These are phyloP conservation scores for Aurelia sp. DNA, from an alignment of 30 jellyfish, hydroid and myxozoan species.

Conservation along the genomic window DNA sequence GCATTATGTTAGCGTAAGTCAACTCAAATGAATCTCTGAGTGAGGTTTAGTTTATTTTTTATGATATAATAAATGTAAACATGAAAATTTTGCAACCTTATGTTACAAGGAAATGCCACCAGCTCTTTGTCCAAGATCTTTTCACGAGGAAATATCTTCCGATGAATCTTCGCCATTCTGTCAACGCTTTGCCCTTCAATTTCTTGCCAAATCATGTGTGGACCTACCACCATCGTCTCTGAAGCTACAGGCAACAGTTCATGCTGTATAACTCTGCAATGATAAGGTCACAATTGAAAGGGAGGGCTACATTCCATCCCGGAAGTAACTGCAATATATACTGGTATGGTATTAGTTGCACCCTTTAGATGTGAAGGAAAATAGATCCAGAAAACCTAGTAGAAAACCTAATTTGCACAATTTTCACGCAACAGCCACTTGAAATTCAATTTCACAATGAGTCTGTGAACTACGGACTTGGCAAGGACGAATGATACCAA, in stretches of 20 bases:
- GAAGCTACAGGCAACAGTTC: not conserved
- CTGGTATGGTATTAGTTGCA: no score
- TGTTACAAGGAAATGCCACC: not conserved
- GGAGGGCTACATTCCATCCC: no score
- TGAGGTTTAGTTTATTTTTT: not conserved
- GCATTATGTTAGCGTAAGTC: not conserved
- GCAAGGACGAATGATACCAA: no score
- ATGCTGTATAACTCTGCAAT: not conserved
- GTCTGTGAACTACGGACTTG: no score
- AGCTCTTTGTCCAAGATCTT: conserved; percentile 4
- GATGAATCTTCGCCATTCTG: not conserved
- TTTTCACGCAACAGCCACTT: no score
- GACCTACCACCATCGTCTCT: not conserved
- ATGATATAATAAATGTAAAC: not conserved
- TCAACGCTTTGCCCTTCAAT: not conserved
- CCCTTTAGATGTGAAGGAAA: no score
- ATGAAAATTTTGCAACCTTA: not conserved
- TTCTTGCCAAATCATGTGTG: not conserved
- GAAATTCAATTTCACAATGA: no score
- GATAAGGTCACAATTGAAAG: not conserved
- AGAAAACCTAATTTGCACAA: no score
- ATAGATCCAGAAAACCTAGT: no score
- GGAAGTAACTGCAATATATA: no score
- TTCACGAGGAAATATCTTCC: not conserved
- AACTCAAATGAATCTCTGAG: not conserved